A percentile compares a stretch with the other conserved stretches of the same genome.
These are phyloP conservation scores for Nysson spinosus DNA, from an alignment of 2,888 invertebrate genomes.

Conservation along the genomic window DNA sequence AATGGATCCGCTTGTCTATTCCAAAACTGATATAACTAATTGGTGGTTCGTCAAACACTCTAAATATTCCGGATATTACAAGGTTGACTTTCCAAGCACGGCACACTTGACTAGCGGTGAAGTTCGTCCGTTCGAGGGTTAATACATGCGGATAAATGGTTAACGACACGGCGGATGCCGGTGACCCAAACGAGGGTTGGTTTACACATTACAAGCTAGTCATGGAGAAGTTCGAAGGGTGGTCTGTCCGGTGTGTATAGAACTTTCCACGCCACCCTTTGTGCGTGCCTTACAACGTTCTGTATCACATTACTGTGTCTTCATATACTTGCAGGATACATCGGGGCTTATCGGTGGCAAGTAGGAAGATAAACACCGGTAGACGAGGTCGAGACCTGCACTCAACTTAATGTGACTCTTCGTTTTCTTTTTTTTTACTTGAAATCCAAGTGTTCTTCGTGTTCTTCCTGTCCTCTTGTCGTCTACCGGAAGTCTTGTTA, in stretches of 20 bases:
- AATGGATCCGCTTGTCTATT: too few species aligned
- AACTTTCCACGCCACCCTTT: slow-evolving; percentile 21
- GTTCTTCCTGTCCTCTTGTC: background rate
- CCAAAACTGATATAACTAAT: too few species aligned
- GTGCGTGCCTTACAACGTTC: background rate
- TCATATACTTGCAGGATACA: slow-evolving; percentile 13
- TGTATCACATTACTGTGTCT: slow-evolving; percentile 30
- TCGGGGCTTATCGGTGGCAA: slow-evolving; percentile 40
- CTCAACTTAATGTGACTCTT: slow-evolving; percentile 40
- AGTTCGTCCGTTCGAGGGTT: too few species aligned
- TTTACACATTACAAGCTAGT: background rate
- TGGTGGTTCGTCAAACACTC: too few species aligned
- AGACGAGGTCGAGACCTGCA: slow-evolving; percentile 31
- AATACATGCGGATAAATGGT: slow-evolving; percentile 55
- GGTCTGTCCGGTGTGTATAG: background rate
- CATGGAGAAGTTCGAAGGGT: slow-evolving; percentile 5
- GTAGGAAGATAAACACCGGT: slow-evolving; percentile 48
- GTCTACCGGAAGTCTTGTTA: slow-evolving; percentile 8
- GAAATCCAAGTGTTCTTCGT: slow-evolving; percentile 15
- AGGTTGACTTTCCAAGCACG: too few species aligned
- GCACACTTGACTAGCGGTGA: too few species aligned
- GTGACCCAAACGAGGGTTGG: slow-evolving; percentile 12
- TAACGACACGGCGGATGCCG: slow-evolving; percentile 35
- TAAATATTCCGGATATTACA: too few species aligned
- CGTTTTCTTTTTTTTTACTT: slow-evolving; percentile 27